Evolutionary conservation across 2,113 vertebrate genomes (phyloP), one percentile per base, ranked within the genome.

Genomic region (Pandion haliaetus): DNA sequence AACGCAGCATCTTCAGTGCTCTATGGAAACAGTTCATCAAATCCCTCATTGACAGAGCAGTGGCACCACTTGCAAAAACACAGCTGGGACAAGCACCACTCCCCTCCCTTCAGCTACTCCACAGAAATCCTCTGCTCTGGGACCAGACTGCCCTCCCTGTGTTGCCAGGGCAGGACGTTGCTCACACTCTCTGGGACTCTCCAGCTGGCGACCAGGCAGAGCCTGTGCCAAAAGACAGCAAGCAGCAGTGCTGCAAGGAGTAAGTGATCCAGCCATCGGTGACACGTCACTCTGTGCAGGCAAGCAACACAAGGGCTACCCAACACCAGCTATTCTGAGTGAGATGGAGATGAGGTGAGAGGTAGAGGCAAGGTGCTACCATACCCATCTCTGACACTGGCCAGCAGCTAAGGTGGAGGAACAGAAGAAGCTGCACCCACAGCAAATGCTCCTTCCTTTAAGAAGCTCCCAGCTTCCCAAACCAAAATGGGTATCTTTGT

Each of bases 261-360:
- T 1, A 20, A 26, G 32, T 1, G 16, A 58, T 34, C 71, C 44
- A 26, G 57, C 32, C 31, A 20, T 13, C 0, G 0, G 32, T 1
- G 3, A 50, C 71, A 58, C 0, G 1, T 13, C 32, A 49, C 0
- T 2, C n/a, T 29, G 54, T 7, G 31, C 54, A 17, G 38, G 26
- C 26, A 21, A 49, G 28, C 49, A 24, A 28, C 47, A n/a, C 3
- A 1, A 50, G 57, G 44, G 36, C 69, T 36, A 19, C n/a, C 45
- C 58, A 72, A 17, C 66, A 42, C 31, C 52, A 32, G 25, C 52
- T 32, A 5, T 11, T 32, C 58, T 26, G n/a, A 54, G 67, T 13
- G 23, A 57, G 61, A 74, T 25, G 12, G 47, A 44, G 38, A 29
- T 29, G 28, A 72, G 31, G 44, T 10, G 31, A 54, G 54, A 69